Evolutionary conservation across 2,797 vertebrate species (phyloP).

Genomic region (Amniataba percoides): DNA sequence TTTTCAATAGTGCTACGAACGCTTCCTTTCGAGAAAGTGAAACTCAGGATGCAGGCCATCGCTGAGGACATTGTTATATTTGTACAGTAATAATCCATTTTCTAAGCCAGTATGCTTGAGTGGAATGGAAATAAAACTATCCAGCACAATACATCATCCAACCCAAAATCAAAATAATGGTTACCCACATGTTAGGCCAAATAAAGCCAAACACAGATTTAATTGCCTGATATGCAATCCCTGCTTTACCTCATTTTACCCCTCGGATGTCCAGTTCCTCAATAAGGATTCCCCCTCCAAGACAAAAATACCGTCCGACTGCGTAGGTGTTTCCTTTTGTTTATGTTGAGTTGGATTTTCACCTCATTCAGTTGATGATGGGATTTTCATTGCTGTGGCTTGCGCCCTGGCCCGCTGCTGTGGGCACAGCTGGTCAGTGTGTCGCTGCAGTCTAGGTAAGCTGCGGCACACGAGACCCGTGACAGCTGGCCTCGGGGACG

Average conservation of each 20-base stretch:
- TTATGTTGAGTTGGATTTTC: slow-evolving; percentile 36
- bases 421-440: slow-evolving; percentile 22
- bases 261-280: slow-evolving; percentile 34
- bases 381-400: slow-evolving; percentile 58
- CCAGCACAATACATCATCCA: slow-evolving; percentile 50
- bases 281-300: slow-evolving; percentile 27
- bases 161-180: slow-evolving; percentile 56
- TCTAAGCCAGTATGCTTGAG: slow-evolving; percentile 23
- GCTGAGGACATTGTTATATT: slow-evolving; percentile 38
- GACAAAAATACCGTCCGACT: slow-evolving; percentile 36
- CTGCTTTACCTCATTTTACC: slow-evolving; percentile 59
- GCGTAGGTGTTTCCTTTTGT: slow-evolving; percentile 43
- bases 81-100: slow-evolving; percentile 32
- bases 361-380: slow-evolving; percentile 24
- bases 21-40: slow-evolving; percentile 8
- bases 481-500: slow-evolving; percentile 35
- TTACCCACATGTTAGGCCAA: slow-evolving; percentile 54
- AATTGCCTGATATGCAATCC: slow-evolving; percentile 58
- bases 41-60: slow-evolving; percentile 12
- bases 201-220: slow-evolving; percentile 53
- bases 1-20: background rate
- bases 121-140: slow-evolving; percentile 57
- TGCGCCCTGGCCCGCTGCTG: slow-evolving; percentile 10
- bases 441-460: slow-evolving; percentile 50
- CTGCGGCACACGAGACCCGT: slow-evolving; percentile 41